A percentile compares a stretch with the other conserved stretches of the same genome.
Evolutionary conservation across 2,888 invertebrate species (phyloP).

Genomic region (Mesorhabditis belari): DNA sequence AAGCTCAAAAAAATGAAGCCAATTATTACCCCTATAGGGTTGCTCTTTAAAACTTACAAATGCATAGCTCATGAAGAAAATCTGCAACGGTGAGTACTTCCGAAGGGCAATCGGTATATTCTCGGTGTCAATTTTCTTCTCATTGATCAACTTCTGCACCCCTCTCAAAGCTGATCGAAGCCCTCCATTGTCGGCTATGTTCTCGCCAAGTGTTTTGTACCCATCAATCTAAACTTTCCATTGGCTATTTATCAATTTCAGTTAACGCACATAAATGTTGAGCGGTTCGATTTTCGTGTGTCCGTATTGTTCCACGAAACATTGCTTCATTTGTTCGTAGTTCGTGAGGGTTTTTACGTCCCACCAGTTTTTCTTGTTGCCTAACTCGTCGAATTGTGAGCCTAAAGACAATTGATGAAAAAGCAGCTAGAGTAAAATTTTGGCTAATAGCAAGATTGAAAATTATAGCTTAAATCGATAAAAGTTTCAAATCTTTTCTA

Average conservation of each 20-base stretch:
- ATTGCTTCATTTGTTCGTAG: slow-evolving; percentile 1
- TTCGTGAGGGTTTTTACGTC: background rate
- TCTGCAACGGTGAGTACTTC: slow-evolving; percentile 3
- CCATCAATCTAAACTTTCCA: slow-evolving; percentile 10
- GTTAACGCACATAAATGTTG: no score
- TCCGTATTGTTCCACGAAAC: slow-evolving; percentile 8
- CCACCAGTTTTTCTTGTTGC: slow-evolving; percentile 11
- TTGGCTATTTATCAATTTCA: no score
- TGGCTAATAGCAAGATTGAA: no score
- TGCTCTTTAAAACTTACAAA: slow-evolving; percentile 5
- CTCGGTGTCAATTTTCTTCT: no score
- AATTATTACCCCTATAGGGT: no score
- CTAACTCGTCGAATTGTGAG: slow-evolving; percentile 5
- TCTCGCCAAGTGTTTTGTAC: slow-evolving; percentile 7
- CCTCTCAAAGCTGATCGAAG: slow-evolving; percentile 1
- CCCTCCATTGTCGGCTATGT: slow-evolving; percentile 13
- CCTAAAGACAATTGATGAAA: no score
- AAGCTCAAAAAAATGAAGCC: no score
- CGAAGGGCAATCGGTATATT: background rate
- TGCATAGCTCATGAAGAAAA: slow-evolving; percentile 10
- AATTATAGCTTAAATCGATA: no score
- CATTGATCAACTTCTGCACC: slow-evolving; percentile 1
- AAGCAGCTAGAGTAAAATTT: no score
- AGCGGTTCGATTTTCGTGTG: background rate
- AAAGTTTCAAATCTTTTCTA: no score